Percentiles rank a stretch among this genome's conserved stretches.
phyloP scores from a whole-genome alignment of 2,113 vertebrate species.

The Hyaena hyaena region DNA sequence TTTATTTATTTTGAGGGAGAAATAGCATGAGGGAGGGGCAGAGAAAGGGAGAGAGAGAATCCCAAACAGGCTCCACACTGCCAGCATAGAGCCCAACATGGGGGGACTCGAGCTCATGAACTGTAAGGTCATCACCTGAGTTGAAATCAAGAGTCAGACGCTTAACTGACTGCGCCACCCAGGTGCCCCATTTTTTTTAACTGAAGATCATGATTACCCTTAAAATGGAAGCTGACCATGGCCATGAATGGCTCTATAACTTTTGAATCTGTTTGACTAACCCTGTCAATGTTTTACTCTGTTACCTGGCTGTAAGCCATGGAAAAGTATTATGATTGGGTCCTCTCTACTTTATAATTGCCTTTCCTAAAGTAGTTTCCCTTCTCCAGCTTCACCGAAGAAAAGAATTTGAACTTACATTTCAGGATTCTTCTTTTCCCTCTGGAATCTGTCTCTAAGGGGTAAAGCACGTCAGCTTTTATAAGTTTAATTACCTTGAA shows the following conservation, averaged over 20 bases:
- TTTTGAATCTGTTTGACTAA: neutral
- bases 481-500: slow-evolving; percentile 13
- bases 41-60: too few species aligned
- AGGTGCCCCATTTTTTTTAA: neutral
- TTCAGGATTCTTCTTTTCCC: slow-evolving; percentile 38
- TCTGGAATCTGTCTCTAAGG: neutral
- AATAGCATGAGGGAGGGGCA: too few species aligned
- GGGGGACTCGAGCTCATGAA: too few species aligned
- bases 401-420: neutral
- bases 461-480: neutral
- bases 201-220: neutral
- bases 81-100: too few species aligned
- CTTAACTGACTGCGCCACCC: too few species aligned
- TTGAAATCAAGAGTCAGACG: too few species aligned
- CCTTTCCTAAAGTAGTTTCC: neutral
- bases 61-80: too few species aligned
- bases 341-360: neutral
- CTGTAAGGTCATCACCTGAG: too few species aligned
- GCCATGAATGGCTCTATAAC: neutral
- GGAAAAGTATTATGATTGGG: neutral
- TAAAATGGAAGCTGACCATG: neutral
- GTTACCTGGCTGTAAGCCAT: neutral
- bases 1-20: too few species aligned
- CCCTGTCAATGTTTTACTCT: rapidly evolving
- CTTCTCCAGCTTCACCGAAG: neutral